Evolutionary conservation across 1,140 invertebrate species (phyloP), one percentile per base, ranked within the genome.

Genomic region (Stegodyphus dumicola): DNA sequence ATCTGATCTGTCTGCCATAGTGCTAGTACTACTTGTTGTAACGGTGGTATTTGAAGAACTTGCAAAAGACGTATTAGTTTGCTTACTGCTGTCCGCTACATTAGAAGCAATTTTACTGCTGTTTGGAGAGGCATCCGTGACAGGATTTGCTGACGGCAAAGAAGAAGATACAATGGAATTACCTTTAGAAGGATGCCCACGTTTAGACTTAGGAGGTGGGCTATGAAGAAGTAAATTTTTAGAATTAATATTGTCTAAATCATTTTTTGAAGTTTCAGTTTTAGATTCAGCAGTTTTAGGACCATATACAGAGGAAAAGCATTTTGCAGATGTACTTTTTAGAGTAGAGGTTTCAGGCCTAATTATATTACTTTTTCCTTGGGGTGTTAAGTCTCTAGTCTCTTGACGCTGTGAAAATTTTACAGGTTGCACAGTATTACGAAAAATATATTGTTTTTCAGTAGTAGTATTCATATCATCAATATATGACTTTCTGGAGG

Each of bases 181-280:
- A 18, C 69, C 65, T 69, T 86, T 79, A 0, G 77, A 53, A 6
- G 60, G 48, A 75, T 79, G 85, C 64, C 85, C 66, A 10, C 85
- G 69, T 65, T 87, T 87, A 6, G 86, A 87, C 56, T 87, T 87
- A 7, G 86, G 86, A 83, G 86, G 73, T 70, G 86, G 86, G 66
- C 86, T 87, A 60, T 87, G 86, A 10, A 87, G 71, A 18, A 87
- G 79, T 17, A 87, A 73, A 73, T 87, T 87, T 80, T 80, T 79
- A 17, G 85, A 79, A 74, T 86, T 78, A 15, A 71, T 54, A 56
- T 17, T 51, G 49, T 85, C 76, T 60, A 48, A 52, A 51, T 77
- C 67, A 52, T 71, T 71, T 64, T 78, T 77, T 71, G 54, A n/a
- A 71, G 6, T 71, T 10, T 78, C 69, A 64, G 11, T 71, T 78